Evolutionary conservation across 2,113 vertebrate species (phyloP).

Genomic region (Oryzias curvinotus): DNA sequence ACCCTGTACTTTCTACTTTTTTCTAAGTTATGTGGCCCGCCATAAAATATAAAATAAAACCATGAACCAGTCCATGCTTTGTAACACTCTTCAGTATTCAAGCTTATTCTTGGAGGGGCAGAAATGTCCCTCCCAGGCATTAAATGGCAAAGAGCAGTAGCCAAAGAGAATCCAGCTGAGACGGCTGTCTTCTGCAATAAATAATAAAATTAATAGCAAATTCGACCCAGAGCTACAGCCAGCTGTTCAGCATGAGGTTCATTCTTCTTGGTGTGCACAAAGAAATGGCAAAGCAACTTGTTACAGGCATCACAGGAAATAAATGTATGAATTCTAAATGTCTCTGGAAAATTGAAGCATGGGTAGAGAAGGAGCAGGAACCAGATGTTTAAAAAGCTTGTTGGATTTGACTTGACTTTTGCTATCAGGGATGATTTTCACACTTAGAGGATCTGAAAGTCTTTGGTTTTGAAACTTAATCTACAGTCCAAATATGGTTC

Average conservation of each 20-base stretch:
- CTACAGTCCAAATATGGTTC: constrained; percentile 2
- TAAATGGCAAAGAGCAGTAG: constrained; percentile 55
- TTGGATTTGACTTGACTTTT: constrained; percentile 61
- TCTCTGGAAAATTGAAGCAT: constrained; percentile 58
- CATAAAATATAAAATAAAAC: too few relatives aligned
- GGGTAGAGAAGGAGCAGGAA: constrained; percentile 48
- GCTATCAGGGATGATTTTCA: constrained; percentile 39
- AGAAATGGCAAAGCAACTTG: constrained; percentile 62
- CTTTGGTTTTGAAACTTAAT: constrained; percentile 14
- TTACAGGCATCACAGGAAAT: constrained; percentile 56
- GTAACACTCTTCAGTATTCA: too few relatives aligned
- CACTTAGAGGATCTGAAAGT: constrained; percentile 31
- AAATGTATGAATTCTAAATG: constrained; percentile 62
- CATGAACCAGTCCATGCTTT: too few relatives aligned
- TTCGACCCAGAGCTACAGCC: constrained; percentile 49
- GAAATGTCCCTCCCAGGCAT: constrained; percentile 56
- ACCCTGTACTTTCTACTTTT: too few relatives aligned
- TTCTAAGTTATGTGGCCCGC: too few relatives aligned
- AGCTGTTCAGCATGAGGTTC: constrained; percentile 65
- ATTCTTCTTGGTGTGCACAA: constrained; percentile 43
- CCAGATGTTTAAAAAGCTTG: constrained; percentile 52
- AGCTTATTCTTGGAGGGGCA: too few relatives aligned
- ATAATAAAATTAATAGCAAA: constrained; percentile 73
- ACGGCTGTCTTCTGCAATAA: constrained; percentile 69
- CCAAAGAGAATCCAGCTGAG: constrained; percentile 57